Evolutionary conservation across 2,888 invertebrate species (phyloP), one percentile per base, ranked within the genome.

Genomic region (Zygogramma bicolorata): DNA sequence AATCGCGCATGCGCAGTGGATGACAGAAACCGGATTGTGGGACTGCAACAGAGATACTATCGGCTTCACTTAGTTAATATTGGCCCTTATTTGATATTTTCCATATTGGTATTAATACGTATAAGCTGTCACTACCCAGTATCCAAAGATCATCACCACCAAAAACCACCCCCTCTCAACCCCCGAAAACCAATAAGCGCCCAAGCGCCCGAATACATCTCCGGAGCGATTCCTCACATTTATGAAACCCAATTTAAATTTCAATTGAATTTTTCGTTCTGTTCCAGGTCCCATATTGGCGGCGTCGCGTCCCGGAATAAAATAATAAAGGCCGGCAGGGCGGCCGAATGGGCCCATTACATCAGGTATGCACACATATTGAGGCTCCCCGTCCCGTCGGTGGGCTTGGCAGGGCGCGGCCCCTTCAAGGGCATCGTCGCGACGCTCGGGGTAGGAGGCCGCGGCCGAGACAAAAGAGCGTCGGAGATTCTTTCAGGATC

Each of bases 341-440:
- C 49, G 61, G 63, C 61, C 29, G 38, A 74, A 74, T 71, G 63
- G 69, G 68, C 59, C 74, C 68, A 74, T 74, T 71, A 74, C 74
- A 74, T 71, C 67, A 75, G 75, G 77, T 76, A 77, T 77, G 77
- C 76, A 77, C 76, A 75, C 76, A 77, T 77, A 77, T 77, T 74
- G 76, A 76, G 72, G 74, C 57, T 71, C 74, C 75, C 71, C 68
- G 70, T 67, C 72, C 72, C 18, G 68, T 71, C 63, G 73, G 76
- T 71, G 74, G 78, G 76, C 76, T 78, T 74, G 78, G 76, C 74
- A 68, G 77, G 77, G 78, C 74, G 76, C 75, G 75, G 78, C 73
- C 13, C 70, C 70, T 74, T 73, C 67, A 73, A 67, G 59, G 57
- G 69, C 70, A 67, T 65, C 65, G 68, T 68, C 68, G 27, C 63